Percentiles rank a stretch among this genome's conserved stretches.
Conservation (phyloP, 2,888 invertebrate genomes). For the Hoplodrina blanda region DNA sequence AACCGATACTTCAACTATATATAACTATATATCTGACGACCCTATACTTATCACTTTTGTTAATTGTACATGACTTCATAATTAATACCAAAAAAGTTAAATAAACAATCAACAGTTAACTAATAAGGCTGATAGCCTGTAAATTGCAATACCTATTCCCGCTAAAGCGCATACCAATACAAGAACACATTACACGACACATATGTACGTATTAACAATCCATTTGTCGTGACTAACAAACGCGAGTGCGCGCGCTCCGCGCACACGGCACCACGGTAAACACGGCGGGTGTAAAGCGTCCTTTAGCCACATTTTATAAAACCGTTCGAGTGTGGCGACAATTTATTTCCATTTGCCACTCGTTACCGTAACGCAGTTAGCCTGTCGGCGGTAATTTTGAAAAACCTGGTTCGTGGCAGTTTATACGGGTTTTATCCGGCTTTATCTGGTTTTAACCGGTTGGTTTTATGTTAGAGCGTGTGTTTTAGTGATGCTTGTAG, state of each 20-base stretch:
- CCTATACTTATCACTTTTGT: no score
- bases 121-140: no score
- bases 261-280: background rate
- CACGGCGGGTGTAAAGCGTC: constrained; percentile 5
- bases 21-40: no score
- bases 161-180: background rate
- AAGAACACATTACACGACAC: background rate
- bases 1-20: no score
- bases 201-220: background rate
- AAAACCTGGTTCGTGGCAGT: constrained; percentile 12
- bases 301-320: constrained; percentile 27
- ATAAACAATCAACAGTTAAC: no score
- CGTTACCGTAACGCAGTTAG: constrained; percentile 37
- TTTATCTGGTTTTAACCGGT: constrained; percentile 37
- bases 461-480: constrained; percentile 22
- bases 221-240: constrained; percentile 4
- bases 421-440: constrained; percentile 19
- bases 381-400: constrained; percentile 19
- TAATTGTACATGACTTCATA: no score
- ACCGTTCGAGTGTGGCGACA: constrained; percentile 40
- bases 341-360: constrained; percentile 57
- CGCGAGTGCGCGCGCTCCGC: background rate
- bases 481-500: constrained; percentile 6
- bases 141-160: no score
- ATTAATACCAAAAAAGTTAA: no score